Evolutionary conservation across 2,797 vertebrate species (phyloP), one percentile per base, ranked within the genome.

Genomic region (Sebastes hubbsi): DNA sequence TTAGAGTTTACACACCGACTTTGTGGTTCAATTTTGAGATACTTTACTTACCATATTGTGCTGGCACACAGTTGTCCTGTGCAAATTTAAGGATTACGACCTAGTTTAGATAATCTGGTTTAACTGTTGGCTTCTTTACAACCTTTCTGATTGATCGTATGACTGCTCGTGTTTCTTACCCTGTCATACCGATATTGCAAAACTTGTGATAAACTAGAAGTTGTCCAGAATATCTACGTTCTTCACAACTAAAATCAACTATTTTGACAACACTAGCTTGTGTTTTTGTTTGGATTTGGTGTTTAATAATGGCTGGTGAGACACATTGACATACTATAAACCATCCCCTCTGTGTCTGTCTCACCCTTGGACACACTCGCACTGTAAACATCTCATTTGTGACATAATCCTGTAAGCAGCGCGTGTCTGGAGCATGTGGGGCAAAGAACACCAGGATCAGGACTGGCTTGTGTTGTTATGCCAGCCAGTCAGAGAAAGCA

Each of bases 401-500:
- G 95, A 95, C 85, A 88, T 90, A 93, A 94, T 92, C 83, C 89
- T 80, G 81, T 78, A 78, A 90, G 87, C 94, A 94, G 83, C 59
- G 87, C 20, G 86, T 94, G 91, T 95, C 96, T 95, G 95, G 94
- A 94, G 95, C 93, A 90, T 93, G 95, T 95, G 77, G 84, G 91
- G 90, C 94, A 92, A 94, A 94, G 93, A 93, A 91, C 75, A 85
- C 85, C 87, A 93, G 95, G 88, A 95, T 85, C 87, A 84, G 88
- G 89, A 72, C 80, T 71, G 80, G 68, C 89, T 94, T 94, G 91
- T 95, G 96, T 95, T 96, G 94, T 95, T 93, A 88, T 93, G 94
- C 92, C 92, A 93, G 88, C 87, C 89, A 88, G 93, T 95, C 93
- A 96, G 94, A 97, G 95, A 95, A 97, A 96, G 97, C 91, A 91